Conservation (phyloP, 2,113 vertebrate species). For the Electrona antarctica region DNA sequence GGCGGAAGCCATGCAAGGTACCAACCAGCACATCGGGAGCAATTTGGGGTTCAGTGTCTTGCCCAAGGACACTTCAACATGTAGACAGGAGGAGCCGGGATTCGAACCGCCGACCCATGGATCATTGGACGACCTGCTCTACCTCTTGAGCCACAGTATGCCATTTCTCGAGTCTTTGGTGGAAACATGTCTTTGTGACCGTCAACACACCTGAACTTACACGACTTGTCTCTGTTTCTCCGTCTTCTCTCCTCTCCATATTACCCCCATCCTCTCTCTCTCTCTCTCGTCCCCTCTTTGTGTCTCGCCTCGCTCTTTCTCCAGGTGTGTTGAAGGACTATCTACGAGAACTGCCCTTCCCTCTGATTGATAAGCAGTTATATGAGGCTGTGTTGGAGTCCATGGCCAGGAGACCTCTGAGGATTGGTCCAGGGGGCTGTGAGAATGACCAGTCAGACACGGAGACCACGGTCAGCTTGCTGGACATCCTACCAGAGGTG, state of each 20-base stretch:
- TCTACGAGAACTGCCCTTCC: slow-evolving; percentile 92
- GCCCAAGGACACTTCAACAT: too few relatives aligned
- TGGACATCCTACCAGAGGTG: slow-evolving; percentile 89
- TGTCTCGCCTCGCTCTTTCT: slow-evolving; percentile 33
- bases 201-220: neutral
- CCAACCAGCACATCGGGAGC: too few relatives aligned
- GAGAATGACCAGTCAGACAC: slow-evolving; percentile 88
- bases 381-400: slow-evolving; percentile 91
- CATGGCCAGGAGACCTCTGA: slow-evolving; percentile 89
- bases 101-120: too few relatives aligned
- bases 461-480: slow-evolving; percentile 83
- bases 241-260: neutral
- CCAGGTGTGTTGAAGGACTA: slow-evolving; percentile 97
- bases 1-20: too few relatives aligned
- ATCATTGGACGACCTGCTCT: too few relatives aligned
- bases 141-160: too few relatives aligned
- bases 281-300: slow-evolving; percentile 7
- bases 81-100: too few relatives aligned
- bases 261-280: neutral
- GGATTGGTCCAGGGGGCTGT: slow-evolving; percentile 84
- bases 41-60: too few relatives aligned
- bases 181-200: neutral
- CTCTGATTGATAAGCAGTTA: slow-evolving; percentile 92
- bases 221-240: neutral
- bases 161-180: too few relatives aligned